Conservation (phyloP, 2,113 vertebrate genomes). For the Rhagologus leucostigma region DNA sequence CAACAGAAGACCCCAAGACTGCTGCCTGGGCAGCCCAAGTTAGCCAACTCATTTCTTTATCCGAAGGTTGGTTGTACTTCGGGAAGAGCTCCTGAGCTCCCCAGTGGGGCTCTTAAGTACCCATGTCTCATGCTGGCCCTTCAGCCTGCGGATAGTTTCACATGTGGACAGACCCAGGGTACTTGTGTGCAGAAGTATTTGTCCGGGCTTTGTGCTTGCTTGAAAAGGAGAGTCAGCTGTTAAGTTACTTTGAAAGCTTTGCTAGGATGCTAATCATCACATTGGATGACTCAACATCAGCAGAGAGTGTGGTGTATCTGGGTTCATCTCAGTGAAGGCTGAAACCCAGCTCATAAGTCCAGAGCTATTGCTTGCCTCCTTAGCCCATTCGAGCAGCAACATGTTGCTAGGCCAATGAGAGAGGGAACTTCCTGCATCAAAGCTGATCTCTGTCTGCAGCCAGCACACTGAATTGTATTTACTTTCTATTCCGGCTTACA, state of each 20-base stretch:
- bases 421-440: background rate
- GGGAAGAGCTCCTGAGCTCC: background rate
- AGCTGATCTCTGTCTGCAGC: background rate
- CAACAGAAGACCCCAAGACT: background rate
- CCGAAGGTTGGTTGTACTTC: background rate
- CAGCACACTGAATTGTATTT: background rate
- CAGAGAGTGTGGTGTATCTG: background rate
- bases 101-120: background rate
- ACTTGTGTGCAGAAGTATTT: background rate
- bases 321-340: background rate
- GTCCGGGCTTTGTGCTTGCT: background rate
- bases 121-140: background rate
- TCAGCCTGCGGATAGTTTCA: background rate
- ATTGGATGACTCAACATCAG: background rate
- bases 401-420: background rate
- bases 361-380: background rate
- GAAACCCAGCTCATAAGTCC: background rate
- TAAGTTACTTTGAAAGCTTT: background rate
- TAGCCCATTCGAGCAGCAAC: background rate
- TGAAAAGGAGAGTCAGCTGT: background rate
- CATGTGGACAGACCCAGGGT: too few species aligned
- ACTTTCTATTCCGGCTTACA: background rate
- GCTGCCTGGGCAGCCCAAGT: background rate
- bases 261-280: background rate
- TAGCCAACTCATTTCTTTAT: background rate